Evolutionary conservation across 1,140 invertebrate genomes (phyloP).

Genomic region (Macrotrachela quadricornifera): DNA sequence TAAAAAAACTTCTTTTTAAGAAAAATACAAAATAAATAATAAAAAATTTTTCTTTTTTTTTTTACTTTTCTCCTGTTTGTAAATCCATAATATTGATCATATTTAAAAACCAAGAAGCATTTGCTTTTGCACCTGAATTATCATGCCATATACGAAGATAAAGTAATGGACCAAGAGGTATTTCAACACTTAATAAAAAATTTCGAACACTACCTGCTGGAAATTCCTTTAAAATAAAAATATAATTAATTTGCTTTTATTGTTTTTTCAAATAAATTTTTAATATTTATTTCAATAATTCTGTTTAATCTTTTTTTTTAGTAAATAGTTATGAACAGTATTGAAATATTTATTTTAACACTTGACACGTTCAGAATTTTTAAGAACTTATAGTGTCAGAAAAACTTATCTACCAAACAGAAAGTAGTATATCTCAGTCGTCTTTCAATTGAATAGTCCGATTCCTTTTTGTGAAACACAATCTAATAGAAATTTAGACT

Average conservation of each 20-base stretch:
- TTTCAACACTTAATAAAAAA: conserved; percentile 23
- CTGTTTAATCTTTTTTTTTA: too few species aligned
- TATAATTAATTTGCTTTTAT: background rate
- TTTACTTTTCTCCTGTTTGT: conserved; percentile 27
- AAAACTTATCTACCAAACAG: too few species aligned
- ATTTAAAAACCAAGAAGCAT: conserved; percentile 27
- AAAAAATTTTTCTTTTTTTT: background rate
- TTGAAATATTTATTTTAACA: too few species aligned
- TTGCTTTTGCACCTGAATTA: conserved; percentile 22
- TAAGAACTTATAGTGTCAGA: too few species aligned
- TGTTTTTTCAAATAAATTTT: too few species aligned
- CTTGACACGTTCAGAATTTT: too few species aligned
- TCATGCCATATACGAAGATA: conserved; percentile 31
- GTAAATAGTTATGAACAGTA: too few species aligned
- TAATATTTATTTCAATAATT: too few species aligned
- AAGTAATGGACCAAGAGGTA: conserved; percentile 20
- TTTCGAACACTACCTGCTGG: conserved; percentile 22
- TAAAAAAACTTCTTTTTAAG: conserved; percentile 19
- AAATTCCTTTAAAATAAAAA: conserved; percentile 14
- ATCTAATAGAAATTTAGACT: too few species aligned
- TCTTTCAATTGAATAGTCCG: too few species aligned
- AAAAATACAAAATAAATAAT: background rate
- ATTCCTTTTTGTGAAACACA: too few species aligned
- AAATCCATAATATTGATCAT: conserved; percentile 24
- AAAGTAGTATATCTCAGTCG: too few species aligned